Conservation (phyloP, 2,113 vertebrate species). For the Cinclus cinclus region DNA sequence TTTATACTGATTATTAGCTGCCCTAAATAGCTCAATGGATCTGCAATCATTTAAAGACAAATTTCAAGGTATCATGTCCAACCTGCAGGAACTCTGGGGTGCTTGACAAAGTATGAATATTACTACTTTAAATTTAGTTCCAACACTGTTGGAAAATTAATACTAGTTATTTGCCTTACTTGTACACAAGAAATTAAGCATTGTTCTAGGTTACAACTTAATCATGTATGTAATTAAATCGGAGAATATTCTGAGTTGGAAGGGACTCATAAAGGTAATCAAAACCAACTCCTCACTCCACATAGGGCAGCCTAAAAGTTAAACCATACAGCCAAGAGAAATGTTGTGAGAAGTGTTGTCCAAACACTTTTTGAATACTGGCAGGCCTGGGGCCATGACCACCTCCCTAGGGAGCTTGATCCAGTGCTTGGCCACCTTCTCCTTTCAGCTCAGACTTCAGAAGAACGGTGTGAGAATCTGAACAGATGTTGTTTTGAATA, state of each 20-base stretch:
- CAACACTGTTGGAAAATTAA: background rate
- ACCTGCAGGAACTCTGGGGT: background rate
- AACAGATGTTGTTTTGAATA: background rate
- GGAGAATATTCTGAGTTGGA: background rate
- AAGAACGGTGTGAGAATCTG: background rate
- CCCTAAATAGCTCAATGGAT: background rate
- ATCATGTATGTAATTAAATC: background rate
- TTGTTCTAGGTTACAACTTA: background rate
- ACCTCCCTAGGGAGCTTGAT: background rate
- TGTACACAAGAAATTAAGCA: background rate
- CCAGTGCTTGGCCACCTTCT: background rate
- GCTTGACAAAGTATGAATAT: background rate
- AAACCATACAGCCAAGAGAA: background rate
- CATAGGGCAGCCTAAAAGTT: background rate
- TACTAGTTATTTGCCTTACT: background rate
- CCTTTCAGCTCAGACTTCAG: background rate
- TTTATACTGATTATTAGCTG: background rate
- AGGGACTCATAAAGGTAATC: background rate
- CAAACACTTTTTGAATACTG: background rate
- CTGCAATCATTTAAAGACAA: background rate
- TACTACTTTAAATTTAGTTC: background rate
- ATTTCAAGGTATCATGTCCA: background rate
- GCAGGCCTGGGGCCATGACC: background rate
- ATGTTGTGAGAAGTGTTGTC: fast-evolving
- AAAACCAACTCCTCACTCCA: background rate